A percentile compares a stretch with the other conserved stretches of the same genome.
phyloP scores from a whole-genome alignment of 2,888 invertebrate genomes.

The Apeira syringaria region DNA sequence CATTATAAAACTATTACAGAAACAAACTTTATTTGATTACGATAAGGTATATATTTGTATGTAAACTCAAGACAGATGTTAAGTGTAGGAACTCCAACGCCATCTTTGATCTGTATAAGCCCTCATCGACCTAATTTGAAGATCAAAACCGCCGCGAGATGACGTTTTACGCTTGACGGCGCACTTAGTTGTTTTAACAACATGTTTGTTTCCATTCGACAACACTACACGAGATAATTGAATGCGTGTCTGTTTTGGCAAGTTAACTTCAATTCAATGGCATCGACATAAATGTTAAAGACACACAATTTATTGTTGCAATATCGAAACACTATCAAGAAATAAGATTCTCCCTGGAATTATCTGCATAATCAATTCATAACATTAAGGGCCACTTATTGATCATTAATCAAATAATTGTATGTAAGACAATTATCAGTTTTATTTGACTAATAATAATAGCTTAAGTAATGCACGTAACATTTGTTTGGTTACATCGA shows the following conservation, averaged over 20 bases:
- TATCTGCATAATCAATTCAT: too few species aligned
- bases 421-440: too few species aligned
- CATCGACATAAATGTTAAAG: too few species aligned
- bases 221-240: not conserved
- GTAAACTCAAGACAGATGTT: slow-evolving; percentile 8
- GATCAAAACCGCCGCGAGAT: slow-evolving; percentile 25
- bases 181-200: slow-evolving; percentile 23
- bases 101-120: slow-evolving; percentile 19
- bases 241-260: not conserved
- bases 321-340: too few species aligned
- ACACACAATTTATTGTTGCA: too few species aligned
- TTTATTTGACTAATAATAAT: too few species aligned
- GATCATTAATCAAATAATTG: too few species aligned
- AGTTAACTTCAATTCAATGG: too few species aligned
- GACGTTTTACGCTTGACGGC: slow-evolving; percentile 21
- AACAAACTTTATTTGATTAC: not conserved
- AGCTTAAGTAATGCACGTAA: too few species aligned
- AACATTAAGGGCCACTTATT: too few species aligned
- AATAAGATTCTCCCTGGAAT: too few species aligned
- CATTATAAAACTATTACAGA: not conserved
- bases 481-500: too few species aligned
- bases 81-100: slow-evolving; percentile 3
- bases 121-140: slow-evolving; percentile 22
- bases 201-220: slow-evolving; percentile 9
- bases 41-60: slow-evolving; percentile 2